A percentile compares a stretch with the other conserved stretches of the same genome.
Evolutionary conservation across 2,888 invertebrate species (phyloP).

Genomic region (Euplexia lucipara): DNA sequence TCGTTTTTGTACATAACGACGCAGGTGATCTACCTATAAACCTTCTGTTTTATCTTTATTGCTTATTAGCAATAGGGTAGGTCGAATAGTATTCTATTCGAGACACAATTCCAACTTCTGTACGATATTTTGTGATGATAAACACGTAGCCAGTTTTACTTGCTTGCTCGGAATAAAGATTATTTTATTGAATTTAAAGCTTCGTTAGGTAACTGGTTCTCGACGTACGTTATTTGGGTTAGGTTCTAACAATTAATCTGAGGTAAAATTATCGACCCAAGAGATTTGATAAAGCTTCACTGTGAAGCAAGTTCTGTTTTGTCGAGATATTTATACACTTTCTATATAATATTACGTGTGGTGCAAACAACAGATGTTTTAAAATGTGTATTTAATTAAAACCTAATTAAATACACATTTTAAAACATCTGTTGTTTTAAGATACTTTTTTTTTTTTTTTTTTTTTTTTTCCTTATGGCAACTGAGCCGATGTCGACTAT

Average conservation of each 20-base stretch:
- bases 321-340: neutral
- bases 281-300: neutral
- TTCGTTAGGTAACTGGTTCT: constrained; percentile 41
- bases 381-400: no score
- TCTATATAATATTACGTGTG: neutral
- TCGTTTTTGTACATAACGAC: neutral
- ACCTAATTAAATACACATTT: no score
- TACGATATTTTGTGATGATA: constrained; percentile 18
- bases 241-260: constrained; percentile 18
- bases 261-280: neutral
- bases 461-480: no score
- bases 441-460: no score
- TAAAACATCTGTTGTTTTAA: no score
- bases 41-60: constrained; percentile 17
- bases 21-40: neutral
- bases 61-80: no score
- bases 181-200: constrained; percentile 29
- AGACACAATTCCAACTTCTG: constrained; percentile 22
- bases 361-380: no score
- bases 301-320: neutral
- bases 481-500: no score
- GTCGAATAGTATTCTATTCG: no score
- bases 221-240: constrained; percentile 5
- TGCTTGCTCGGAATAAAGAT: constrained; percentile 34
- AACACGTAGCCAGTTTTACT: constrained; percentile 53